Evolutionary conservation across 64 coral and sea anemone genomes (phyloP), one percentile per base, ranked within the genome.

Genomic region (Astreopora myriophthalma): DNA sequence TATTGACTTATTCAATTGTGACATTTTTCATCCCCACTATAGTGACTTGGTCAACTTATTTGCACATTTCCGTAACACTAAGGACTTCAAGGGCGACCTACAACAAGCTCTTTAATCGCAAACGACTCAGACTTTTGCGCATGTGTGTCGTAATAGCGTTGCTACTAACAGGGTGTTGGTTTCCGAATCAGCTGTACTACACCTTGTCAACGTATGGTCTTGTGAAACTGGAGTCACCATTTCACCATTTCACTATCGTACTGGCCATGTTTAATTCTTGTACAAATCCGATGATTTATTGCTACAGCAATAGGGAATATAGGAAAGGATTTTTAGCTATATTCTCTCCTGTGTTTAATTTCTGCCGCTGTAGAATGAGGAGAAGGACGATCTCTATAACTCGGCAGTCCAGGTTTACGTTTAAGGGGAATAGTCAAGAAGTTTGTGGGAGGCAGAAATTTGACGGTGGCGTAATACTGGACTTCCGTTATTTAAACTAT

Each of bases 171-270:
- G 9, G 87, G 48, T 95, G 88, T 25, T 95, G 93, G 93, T 71
- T 95, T 86, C 93, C 88, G 1, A 95, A 90, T 55, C 88, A 95
- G 33, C n/a, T 91, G 2, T 95, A 85, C 40, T 95, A 87, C 23
- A 76, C 62, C 6, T 58, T 95, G 20, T 86, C 81, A 10, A 71
- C 81, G 4, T 95, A 61, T 79, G 80, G 65, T 3, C 42, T 95
- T 22, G 72, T 76, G 2, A 76, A 55, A 33, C 64, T 91, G 3
- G 87, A 90, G 32, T 91, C 87, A 13, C 78, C 88, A 28, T 86
- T 81, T 22, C 88, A 95, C 35, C 87, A 87, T 58, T 87, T 95
- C 42, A 95, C 93, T 22, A 95, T 90, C 9, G 81, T 95, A 5
- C 71, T 95, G 3, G 88, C 87, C 19, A 95, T 95, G 93, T 91